These are phyloP conservation scores for Origma solitaria DNA, from an alignment of 2,113 vertebrate species.

Conservation along the genomic window DNA sequence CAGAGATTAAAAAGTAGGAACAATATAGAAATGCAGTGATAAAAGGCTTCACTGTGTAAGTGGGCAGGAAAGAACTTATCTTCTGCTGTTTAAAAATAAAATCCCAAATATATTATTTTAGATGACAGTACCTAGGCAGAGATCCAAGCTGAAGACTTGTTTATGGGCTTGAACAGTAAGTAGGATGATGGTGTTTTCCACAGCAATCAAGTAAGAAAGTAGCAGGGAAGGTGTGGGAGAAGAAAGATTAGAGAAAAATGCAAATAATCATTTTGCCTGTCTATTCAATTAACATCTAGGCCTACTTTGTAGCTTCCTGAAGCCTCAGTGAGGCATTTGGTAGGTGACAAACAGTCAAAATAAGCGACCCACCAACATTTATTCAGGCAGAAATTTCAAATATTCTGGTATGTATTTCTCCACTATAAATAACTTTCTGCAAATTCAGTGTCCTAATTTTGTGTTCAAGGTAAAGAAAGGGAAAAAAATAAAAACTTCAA, in stretches of 20 bases:
- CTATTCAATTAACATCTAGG: constrained; percentile 49
- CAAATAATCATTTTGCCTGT: constrained; percentile 48
- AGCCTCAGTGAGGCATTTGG: constrained; percentile 1
- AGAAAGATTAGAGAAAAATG: constrained; percentile 62
- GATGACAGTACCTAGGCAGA: constrained; percentile 35
- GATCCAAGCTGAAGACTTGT: constrained; percentile 27
- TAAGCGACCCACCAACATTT: not conserved
- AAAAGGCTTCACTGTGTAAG: not conserved
- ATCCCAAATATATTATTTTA: not conserved
- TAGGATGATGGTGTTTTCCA: constrained; percentile 57
- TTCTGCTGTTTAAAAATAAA: constrained; percentile 43
- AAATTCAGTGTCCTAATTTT: constrained; percentile 57
- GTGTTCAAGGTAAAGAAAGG: not conserved
- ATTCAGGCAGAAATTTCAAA: constrained; percentile 36
- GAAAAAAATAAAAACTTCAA: not conserved
- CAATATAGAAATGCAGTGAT: not conserved
- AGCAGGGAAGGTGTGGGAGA: constrained; percentile 15
- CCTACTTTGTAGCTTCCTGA: constrained; percentile 43
- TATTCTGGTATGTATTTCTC: constrained; percentile 28
- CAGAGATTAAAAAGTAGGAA: not conserved
- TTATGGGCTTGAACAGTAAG: constrained; percentile 46
- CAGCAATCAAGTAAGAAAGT: constrained; percentile 19
- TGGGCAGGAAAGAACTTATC: not conserved
- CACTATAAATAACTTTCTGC: constrained; percentile 54
- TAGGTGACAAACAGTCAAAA: constrained; percentile 43